phyloP scores from a whole-genome alignment of 2,888 invertebrate genomes.

The Salticus scenicus region DNA sequence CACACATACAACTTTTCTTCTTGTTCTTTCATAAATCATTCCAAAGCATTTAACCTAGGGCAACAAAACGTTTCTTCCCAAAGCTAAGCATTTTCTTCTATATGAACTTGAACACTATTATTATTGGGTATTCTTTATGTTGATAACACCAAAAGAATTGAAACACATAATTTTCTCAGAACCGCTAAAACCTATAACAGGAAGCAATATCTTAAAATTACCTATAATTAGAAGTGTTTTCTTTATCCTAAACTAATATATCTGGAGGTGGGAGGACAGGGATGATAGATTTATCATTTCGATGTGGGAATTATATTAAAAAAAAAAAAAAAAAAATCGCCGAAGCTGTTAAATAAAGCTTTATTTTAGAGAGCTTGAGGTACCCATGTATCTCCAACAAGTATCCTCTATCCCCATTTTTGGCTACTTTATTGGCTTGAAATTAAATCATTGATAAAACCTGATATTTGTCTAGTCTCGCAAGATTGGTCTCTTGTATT shows the following conservation, averaged over 20 bases:
- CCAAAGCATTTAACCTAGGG: not conserved
- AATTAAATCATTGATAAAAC: too few species aligned
- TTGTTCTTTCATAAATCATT: not conserved
- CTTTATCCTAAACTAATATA: constrained; percentile 11
- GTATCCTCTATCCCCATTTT: too few species aligned
- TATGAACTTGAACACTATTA: not conserved
- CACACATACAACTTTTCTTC: too few species aligned
- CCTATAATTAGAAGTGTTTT: constrained; percentile 19
- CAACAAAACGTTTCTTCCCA: not conserved
- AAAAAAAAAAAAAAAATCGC: too few species aligned
- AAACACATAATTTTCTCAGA: not conserved
- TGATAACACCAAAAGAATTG: not conserved
- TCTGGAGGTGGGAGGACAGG: not conserved
- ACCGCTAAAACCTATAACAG: not conserved
- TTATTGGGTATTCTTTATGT: not conserved
- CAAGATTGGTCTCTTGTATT: too few species aligned
- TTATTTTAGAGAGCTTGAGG: too few species aligned
- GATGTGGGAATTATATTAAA: not conserved
- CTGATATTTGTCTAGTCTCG: too few species aligned
- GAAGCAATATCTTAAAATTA: not conserved
- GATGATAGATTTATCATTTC: not conserved
- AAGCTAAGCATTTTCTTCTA: not conserved
- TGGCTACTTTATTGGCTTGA: too few species aligned
- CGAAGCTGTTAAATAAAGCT: too few species aligned
- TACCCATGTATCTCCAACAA: too few species aligned